phyloP scores from a whole-genome alignment of 2,888 invertebrate genomes.

The Caenorhabditis parvicauda region DNA sequence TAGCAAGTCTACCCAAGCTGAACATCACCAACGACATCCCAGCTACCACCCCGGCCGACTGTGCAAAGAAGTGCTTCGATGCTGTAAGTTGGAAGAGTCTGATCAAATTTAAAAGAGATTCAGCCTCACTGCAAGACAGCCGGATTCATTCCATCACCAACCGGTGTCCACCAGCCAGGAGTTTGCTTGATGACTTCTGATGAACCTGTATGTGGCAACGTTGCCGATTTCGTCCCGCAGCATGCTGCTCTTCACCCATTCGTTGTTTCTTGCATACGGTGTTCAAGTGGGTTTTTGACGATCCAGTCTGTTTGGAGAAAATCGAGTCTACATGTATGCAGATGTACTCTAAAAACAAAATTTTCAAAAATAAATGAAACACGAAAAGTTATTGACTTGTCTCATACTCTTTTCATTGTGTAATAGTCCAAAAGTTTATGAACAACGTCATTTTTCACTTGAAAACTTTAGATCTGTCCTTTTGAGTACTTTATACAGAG shows the following conservation, averaged over 20 bases:
- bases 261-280: slow-evolving; percentile 58
- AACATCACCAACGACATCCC: slow-evolving; percentile 61
- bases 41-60: slow-evolving; percentile 59
- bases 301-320: background rate
- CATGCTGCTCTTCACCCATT: slow-evolving; percentile 59
- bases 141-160: slow-evolving; percentile 59
- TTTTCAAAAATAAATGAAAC: background rate
- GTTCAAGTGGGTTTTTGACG: slow-evolving; percentile 49
- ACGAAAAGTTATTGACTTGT: too few species aligned
- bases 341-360: background rate
- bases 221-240: slow-evolving; percentile 51
- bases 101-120: slow-evolving; percentile 5
- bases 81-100: slow-evolving; percentile 15
- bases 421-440: too few species aligned
- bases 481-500: too few species aligned
- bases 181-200: slow-evolving; percentile 59
- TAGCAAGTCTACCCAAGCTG: slow-evolving; percentile 49
- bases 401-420: too few species aligned
- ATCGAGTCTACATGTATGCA: background rate
- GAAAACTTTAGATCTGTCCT: too few species aligned
- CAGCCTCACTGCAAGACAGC: slow-evolving; percentile 55
- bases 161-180: slow-evolving; percentile 47
- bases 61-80: slow-evolving; percentile 59
- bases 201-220: slow-evolving; percentile 41
- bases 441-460: too few species aligned